phyloP scores from a whole-genome alignment of 1,140 invertebrate genomes.

The Drosophila elegans region DNA sequence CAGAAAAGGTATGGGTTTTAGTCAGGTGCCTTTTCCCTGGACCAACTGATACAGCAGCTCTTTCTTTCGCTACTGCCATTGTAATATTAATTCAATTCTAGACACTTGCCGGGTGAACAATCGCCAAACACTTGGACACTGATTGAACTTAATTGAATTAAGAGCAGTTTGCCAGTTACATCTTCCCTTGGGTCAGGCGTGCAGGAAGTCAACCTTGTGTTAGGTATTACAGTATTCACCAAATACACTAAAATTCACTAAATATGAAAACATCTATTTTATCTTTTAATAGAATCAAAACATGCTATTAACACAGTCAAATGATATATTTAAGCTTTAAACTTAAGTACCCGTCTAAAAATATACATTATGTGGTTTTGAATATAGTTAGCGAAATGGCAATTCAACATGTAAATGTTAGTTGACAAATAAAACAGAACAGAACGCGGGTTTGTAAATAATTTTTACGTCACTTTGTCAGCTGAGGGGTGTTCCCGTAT shows the following conservation, averaged over 20 bases:
- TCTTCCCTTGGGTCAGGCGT: slow-evolving; percentile 24
- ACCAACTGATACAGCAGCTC: background rate
- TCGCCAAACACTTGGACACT: slow-evolving; percentile 67
- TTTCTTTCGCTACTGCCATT: slow-evolving; percentile 29
- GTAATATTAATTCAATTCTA: slow-evolving; percentile 72
- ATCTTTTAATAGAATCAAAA: too few relatives aligned
- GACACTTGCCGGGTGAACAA: slow-evolving; percentile 50
- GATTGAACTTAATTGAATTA: slow-evolving; percentile 80
- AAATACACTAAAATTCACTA: background rate
- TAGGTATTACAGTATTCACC: slow-evolving; percentile 9
- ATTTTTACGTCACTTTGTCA: background rate
- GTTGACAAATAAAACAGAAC: background rate
- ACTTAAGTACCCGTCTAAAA: too few relatives aligned
- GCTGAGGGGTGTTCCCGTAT: slow-evolving; percentile 7
- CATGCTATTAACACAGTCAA: too few relatives aligned
- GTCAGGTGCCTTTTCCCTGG: background rate
- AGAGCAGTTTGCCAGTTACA: slow-evolving; percentile 64
- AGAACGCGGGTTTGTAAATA: background rate
- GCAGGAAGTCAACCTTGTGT: slow-evolving; percentile 47
- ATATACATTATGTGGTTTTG: too few relatives aligned
- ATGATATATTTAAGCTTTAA: too few relatives aligned
- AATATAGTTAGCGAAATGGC: too few relatives aligned
- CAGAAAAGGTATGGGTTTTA: background rate
- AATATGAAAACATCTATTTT: too few relatives aligned
- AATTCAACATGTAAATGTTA: background rate